Evolutionary conservation across 2,797 vertebrate genomes (phyloP).

Genomic region (Hozukius guyotensis): DNA sequence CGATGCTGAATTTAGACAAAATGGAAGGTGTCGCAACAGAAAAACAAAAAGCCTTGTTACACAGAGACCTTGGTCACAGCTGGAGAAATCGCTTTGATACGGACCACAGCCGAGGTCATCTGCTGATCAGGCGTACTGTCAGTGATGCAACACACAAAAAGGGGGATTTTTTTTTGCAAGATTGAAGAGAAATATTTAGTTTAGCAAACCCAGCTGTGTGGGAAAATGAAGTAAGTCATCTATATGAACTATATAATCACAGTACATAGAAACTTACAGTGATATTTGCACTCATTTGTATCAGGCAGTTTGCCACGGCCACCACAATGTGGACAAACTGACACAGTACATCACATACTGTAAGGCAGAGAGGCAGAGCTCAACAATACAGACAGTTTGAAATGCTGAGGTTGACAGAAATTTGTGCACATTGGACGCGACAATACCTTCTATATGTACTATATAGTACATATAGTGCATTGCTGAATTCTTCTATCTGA

Average conservation of each 20-base stretch:
- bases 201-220: neutral
- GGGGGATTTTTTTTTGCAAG: neutral
- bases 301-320: neutral
- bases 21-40: neutral
- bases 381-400: neutral
- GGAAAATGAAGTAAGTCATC: neutral
- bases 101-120: neutral
- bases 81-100: neutral
- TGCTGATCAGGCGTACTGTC: neutral
- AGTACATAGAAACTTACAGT: neutral
- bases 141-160: neutral
- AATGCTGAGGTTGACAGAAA: neutral
- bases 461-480: too few species aligned
- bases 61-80: neutral
- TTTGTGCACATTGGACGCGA: neutral
- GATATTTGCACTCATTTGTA: neutral
- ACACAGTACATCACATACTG: neutral
- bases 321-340: neutral
- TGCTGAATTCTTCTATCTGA: too few species aligned
- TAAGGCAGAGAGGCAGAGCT: neutral
- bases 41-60: neutral
- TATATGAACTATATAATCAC: neutral
- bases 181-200: neutral
- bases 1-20: neutral
- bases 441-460: too few species aligned